A percentile compares a stretch with the other conserved stretches of the same genome.
Conservation (phyloP, 1,140 invertebrate genomes). For the Papilio machaon region DNA sequence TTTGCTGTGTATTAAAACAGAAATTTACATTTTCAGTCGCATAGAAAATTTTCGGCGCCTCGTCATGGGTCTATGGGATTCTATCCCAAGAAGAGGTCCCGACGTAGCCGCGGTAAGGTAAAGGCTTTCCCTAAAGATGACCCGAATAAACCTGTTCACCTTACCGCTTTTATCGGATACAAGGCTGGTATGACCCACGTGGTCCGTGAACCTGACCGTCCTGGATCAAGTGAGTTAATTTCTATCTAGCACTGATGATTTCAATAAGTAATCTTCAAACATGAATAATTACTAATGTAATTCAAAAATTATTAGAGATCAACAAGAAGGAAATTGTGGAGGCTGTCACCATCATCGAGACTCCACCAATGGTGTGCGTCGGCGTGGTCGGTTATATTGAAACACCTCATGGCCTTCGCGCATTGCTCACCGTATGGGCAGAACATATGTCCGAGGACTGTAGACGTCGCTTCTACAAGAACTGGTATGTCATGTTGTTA, state of each 20-base stretch:
- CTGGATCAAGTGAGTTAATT: conserved; percentile 96
- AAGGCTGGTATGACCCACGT: conserved; percentile 99
- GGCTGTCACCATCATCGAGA: conserved; percentile 98
- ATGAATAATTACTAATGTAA: background rate
- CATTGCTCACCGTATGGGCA: conserved; percentile 98
- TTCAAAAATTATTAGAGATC: conserved; percentile 86
- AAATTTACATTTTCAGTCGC: conserved; percentile 90
- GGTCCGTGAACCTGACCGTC: conserved; percentile 98
- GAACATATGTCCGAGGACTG: conserved; percentile 99
- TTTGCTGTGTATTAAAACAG: background rate
- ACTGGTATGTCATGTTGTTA: conserved; percentile 90
- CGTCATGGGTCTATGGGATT: conserved; percentile 99
- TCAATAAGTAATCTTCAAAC: background rate
- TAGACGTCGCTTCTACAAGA: conserved; percentile 99
- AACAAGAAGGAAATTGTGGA: conserved; percentile 99
- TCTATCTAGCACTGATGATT: background rate
- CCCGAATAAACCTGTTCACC: conserved; percentile 96
- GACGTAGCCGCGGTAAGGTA: conserved; percentile 98
- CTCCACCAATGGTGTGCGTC: conserved; percentile 98
- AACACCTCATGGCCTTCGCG: conserved; percentile 97
- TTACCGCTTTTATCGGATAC: conserved; percentile 98
- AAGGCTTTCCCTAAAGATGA: conserved; percentile 99
- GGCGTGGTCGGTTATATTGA: conserved; percentile 99
- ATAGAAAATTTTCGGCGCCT: conserved; percentile 99
- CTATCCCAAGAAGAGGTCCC: conserved; percentile 98